phyloP scores from a whole-genome alignment of 2,113 vertebrate species.

The Cyanoderma ruficeps region DNA sequence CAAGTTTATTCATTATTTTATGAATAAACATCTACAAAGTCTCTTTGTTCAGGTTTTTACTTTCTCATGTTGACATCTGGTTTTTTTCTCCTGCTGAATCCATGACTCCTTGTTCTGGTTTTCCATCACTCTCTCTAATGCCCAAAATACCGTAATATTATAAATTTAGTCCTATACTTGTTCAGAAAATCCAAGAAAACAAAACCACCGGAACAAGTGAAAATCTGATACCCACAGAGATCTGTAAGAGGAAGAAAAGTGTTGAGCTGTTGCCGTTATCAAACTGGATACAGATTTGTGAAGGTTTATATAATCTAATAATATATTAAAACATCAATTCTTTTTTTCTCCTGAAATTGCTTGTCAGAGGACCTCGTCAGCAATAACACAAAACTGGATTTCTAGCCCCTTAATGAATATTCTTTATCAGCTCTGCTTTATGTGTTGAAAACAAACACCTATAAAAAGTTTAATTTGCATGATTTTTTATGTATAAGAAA shows the following conservation, averaged over 20 bases:
- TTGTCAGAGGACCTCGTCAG: neutral
- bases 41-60: neutral
- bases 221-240: neutral
- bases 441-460: conserved; percentile 22
- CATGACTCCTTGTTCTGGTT: neutral
- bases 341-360: neutral
- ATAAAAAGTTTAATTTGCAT: conserved; percentile 49
- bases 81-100: neutral
- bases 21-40: neutral
- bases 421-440: conserved; percentile 1
- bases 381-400: neutral
- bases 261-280: neutral
- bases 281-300: neutral
- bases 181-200: neutral
- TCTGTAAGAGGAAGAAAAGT: neutral
- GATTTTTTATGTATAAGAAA: conserved; percentile 25
- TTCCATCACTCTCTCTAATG: neutral
- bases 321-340: neutral
- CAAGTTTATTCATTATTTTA: neutral
- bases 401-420: conserved; percentile 27
- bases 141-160: neutral
- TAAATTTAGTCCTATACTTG: neutral
- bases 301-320: neutral
- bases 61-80: neutral
- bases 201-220: neutral